Base-by-base conservation (phyloP, 2,888 invertebrate species). In the Petrophora chlorosata region DNA sequence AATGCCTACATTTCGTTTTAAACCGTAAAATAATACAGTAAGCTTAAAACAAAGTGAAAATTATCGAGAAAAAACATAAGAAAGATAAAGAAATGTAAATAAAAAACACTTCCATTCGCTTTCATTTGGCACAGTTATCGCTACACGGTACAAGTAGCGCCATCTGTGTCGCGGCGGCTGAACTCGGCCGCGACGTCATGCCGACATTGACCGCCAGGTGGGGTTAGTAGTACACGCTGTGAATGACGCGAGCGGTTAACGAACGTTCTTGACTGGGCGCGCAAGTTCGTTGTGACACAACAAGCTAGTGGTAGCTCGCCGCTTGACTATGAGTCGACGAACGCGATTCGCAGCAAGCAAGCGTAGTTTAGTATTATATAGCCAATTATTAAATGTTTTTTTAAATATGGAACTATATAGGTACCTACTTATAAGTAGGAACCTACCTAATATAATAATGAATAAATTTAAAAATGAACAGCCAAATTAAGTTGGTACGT, bases 121-220 rank as follows among this genome's bases (percentile, higher is more conserved):
- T 59, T 56, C 56, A 38, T 56, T 42, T 54, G 48, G 15, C 53
- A 49, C 23, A 46, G 29, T 39, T 56, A 22, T 10, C 22, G 9
- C 10, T 3, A 19, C 15, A 53, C 51, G 33, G 19, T 50, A 65
- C 71, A 53, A 51, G 56, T 62, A 79, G 72, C 85, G 88, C 84
- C 88, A 88, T 82, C 88, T 89, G 53, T 74, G 61, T 49, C 40
- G 54, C 38, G 19, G 50, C 42, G 28, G 15, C 42, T 32, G 77
- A 82, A 87, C 82, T 79, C 52, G 46, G 52, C 63, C 44, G 53
- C 48, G 69, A 74, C 78, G 82, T 82, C 76, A 82, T 88, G 80
- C 63, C 83, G 88, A 87, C 88, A 87, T 89, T 89, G 89, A 89
- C 88, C 89, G 90, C 81, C 78, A 89, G 90, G 79, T 87, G 89